Base-by-base conservation (phyloP, 2,888 invertebrate species). In the Trichopoda pennipes region DNA sequence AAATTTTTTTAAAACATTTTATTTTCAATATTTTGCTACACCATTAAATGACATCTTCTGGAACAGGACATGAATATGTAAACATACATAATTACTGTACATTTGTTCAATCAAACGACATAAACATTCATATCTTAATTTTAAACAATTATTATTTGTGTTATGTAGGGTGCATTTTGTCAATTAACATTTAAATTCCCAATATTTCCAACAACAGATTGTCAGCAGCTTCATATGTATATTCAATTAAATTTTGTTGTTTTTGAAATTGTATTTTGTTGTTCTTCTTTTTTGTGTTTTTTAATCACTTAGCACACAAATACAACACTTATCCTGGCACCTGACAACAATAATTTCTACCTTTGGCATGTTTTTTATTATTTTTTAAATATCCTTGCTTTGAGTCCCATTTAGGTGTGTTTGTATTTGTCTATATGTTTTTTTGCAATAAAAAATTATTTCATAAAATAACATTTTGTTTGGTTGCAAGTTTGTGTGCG, bases 151-250 rank as follows among this genome's bases (percentile, higher is more conserved):
- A n/a, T 2, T 28, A 7, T 6, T 28, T 28, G 28, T 21, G 4
- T 10, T 17, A 2, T 51, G 63, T 64, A 70, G 78, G 21, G 70
- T 51, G 23, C 16, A 7, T 47, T 42, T 64, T 78, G 85, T 61
- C 35, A 84, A 88, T 89, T 89, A 88, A 89, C 88, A 88, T 90
- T 90, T 88, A 90, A 89, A 89, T 90, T 91, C 90, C 89, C 88
- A 90, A 89, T 89, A 87, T 91, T 91, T 90, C 90, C 90, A 91
- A 90, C 91, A 91, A 91, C 90, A 86, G 86, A 86, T 87, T 88
- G 86, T 84, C 84, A 85, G 78, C 84, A 76, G 73, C 75, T 82
- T 60, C 68, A 60, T 51, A 10, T 63, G 32, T 63, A 10, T 63
- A 44, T 63, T 64, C 66, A 56, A 47, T 55, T 60, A 32, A 35